These are phyloP conservation scores for Apaloderma vittatum DNA, from an alignment of 2,113 vertebrate genomes.

Conservation along the genomic window DNA sequence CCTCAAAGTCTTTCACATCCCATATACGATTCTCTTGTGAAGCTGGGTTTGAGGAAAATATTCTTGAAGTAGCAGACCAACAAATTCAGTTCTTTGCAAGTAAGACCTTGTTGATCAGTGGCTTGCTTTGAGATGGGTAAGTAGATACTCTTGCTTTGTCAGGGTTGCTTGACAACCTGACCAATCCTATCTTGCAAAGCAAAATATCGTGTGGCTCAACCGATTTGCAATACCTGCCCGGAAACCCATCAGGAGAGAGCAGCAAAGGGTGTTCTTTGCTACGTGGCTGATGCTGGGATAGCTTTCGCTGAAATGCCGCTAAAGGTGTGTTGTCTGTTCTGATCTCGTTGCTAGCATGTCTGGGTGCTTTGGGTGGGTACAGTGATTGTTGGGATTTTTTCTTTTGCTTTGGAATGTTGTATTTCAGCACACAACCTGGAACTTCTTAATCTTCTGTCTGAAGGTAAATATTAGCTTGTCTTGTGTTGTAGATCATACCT, in stretches of 20 bases:
- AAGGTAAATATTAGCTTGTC: background rate
- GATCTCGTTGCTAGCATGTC: background rate
- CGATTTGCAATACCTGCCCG: background rate
- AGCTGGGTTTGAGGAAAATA: background rate
- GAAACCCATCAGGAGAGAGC: background rate
- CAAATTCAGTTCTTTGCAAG: background rate
- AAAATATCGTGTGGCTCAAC: background rate
- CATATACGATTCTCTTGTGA: background rate
- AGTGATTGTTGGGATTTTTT: accelerated
- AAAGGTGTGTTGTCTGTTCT: background rate
- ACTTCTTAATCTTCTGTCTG: background rate
- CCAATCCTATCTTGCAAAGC: background rate
- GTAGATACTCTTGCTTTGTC: background rate
- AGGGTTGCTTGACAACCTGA: background rate
- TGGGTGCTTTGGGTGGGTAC: background rate
- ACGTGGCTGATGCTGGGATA: background rate
- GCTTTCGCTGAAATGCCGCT: background rate
- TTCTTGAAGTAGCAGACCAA: background rate
- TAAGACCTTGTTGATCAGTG: background rate
- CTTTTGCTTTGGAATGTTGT: constrained; percentile 21
- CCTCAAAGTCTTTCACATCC: background rate
- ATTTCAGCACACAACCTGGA: background rate
- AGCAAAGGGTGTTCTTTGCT: background rate
- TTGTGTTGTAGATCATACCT: background rate
- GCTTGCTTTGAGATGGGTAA: background rate